Conservation (phyloP, 53 echinoderm and acorn worm species). For the Mesocentrotus franciscanus region DNA sequence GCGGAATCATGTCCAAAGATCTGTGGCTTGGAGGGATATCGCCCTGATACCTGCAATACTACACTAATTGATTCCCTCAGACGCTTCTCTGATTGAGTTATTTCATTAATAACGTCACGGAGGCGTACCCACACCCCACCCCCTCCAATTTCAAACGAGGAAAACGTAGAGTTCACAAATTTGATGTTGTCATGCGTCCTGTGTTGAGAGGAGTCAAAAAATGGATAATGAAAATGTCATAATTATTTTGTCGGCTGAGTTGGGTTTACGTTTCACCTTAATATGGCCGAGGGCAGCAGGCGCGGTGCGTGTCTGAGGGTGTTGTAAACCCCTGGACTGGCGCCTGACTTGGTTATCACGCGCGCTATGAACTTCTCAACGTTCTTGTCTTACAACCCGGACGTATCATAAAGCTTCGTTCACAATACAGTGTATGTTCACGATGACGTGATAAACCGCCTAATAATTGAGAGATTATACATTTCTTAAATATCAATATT, state of each 20-base stretch:
- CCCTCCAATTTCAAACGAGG: not conserved
- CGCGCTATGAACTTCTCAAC: not conserved
- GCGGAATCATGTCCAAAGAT: not conserved
- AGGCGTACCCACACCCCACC: not conserved
- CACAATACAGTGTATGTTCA: too few relatives aligned
- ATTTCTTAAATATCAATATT: too few relatives aligned
- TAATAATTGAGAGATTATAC: too few relatives aligned
- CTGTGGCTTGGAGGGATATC: slow-evolving; percentile 20
- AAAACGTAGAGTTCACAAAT: too few relatives aligned
- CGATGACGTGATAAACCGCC: too few relatives aligned
- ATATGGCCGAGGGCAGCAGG: too few relatives aligned
- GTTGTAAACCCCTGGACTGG: not conserved
- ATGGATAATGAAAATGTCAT: slow-evolving; percentile 25
- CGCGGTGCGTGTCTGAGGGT: not conserved
- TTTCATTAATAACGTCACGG: slow-evolving; percentile 26
- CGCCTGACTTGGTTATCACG: not conserved
- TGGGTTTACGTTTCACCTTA: not conserved
- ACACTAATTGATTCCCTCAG: slow-evolving; percentile 49
- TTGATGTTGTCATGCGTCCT: not conserved
- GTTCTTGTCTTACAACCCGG: not conserved
- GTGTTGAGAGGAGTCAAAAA: not conserved
- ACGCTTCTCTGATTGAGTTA: slow-evolving; percentile 42
- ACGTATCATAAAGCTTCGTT: not conserved
- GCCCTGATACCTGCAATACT: slow-evolving; percentile 7
- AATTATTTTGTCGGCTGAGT: not conserved